These are phyloP conservation scores for Enteromius radiatus DNA, from an alignment of 2,797 vertebrate genomes.

Conservation along the genomic window DNA sequence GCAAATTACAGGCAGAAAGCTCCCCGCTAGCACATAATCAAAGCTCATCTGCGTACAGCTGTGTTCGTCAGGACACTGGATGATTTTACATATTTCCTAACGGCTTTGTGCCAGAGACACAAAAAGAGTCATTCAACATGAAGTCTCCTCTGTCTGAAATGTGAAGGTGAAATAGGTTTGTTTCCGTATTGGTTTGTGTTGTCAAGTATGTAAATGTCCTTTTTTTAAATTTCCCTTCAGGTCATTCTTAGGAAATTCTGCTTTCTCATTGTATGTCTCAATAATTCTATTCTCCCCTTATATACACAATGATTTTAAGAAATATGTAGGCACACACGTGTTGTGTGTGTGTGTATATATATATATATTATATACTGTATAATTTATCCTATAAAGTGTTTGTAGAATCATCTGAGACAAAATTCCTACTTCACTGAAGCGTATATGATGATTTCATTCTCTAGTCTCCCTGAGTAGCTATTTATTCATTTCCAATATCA, in stretches of 20 bases:
- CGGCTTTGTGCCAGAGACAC: background rate
- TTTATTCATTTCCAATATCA: background rate
- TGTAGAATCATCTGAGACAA: background rate
- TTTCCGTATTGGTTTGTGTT: background rate
- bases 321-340: too few species aligned
- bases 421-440: background rate
- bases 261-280: background rate
- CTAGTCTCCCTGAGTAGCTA: background rate
- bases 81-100: conserved; percentile 2
- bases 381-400: background rate
- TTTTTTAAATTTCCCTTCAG: background rate
- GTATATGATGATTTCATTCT: background rate
- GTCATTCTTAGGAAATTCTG: background rate
- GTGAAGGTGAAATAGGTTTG: background rate
- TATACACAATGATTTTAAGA: too few species aligned
- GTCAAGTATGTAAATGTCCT: conserved; percentile 21
- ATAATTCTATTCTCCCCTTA: background rate
- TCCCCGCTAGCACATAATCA: background rate
- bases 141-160: background rate
- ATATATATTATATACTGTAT: too few species aligned
- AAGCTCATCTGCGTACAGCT: conserved; percentile 22
- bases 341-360: too few species aligned
- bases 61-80: background rate
- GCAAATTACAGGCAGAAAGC: background rate
- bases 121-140: background rate